phyloP scores from a whole-genome alignment of 2,113 vertebrate species.

The Coptodon rendalli region DNA sequence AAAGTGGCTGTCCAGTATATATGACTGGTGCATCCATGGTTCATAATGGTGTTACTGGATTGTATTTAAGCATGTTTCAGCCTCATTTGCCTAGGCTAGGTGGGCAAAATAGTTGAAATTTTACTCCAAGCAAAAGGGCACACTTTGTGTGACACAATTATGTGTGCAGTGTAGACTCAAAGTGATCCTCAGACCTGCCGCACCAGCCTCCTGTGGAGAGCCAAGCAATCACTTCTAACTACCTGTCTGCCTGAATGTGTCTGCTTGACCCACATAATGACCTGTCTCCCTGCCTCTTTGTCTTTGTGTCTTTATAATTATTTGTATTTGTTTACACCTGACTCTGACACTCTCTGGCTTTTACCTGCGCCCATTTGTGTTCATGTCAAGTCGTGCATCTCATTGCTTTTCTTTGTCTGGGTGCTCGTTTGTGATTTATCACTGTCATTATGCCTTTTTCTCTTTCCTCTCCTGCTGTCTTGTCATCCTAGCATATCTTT shows the following conservation, averaged over 20 bases:
- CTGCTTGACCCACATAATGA: conserved; percentile 15
- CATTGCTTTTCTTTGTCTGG: background rate
- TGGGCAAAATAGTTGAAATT: background rate
- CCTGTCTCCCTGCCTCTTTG: background rate
- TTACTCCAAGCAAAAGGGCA: background rate
- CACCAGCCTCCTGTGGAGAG: conserved; percentile 38
- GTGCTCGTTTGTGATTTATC: conserved; percentile 1
- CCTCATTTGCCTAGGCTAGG: background rate
- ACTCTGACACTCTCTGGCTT: conserved; percentile 10
- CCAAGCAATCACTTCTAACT: conserved; percentile 47
- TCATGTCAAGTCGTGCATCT: background rate
- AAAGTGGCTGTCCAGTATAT: background rate
- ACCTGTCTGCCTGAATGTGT: background rate
- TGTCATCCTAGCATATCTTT: background rate
- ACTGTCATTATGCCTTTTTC: background rate
- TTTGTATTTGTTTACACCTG: background rate
- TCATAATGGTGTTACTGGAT: background rate
- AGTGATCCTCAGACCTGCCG: background rate
- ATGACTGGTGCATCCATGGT: background rate
- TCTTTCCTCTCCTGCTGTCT: background rate
- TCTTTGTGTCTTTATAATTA: background rate
- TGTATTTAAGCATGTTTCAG: background rate
- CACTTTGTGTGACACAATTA: background rate
- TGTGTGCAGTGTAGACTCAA: background rate
- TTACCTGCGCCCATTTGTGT: conserved; percentile 6